Evolutionary conservation across 2,113 vertebrate species (phyloP).

Genomic region (Nesospiza acunhae): DNA sequence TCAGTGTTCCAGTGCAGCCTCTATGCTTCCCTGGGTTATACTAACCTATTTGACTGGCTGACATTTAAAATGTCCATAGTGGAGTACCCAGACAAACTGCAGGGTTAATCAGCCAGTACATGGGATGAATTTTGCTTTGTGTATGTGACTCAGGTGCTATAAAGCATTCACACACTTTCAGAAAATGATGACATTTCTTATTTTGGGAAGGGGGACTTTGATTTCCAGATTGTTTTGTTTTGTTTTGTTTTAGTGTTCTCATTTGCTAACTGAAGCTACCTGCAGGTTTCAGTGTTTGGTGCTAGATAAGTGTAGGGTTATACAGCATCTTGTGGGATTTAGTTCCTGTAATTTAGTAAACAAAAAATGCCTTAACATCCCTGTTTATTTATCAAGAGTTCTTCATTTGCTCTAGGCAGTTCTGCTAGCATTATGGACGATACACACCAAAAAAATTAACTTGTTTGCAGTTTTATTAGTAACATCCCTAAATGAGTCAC

Average conservation of each 20-base stretch:
- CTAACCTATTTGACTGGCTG: not conserved
- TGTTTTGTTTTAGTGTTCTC: not conserved
- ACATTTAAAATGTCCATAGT: not conserved
- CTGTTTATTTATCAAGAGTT: conserved; percentile 14
- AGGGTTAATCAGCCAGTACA: not conserved
- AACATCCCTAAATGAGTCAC: not conserved
- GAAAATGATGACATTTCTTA: not conserved
- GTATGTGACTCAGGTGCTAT: not conserved
- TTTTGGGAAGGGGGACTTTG: not conserved
- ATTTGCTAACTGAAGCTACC: not conserved
- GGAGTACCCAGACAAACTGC: not conserved
- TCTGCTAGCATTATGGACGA: not conserved
- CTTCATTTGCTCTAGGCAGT: conserved; percentile 21
- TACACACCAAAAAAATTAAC: not conserved
- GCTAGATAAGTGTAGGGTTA: not conserved
- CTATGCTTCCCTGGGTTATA: not conserved
- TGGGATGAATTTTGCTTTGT: not conserved
- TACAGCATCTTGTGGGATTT: not conserved
- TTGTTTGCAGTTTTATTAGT: not conserved
- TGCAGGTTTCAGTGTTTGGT: not conserved
- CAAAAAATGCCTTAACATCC: not conserved
- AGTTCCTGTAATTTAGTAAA: not conserved
- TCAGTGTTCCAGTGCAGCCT: not conserved
- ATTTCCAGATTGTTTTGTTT: not conserved
- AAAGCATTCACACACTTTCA: not conserved